phyloP scores from a whole-genome alignment of 2,797 vertebrate species.

The Strix occidentalis region DNA sequence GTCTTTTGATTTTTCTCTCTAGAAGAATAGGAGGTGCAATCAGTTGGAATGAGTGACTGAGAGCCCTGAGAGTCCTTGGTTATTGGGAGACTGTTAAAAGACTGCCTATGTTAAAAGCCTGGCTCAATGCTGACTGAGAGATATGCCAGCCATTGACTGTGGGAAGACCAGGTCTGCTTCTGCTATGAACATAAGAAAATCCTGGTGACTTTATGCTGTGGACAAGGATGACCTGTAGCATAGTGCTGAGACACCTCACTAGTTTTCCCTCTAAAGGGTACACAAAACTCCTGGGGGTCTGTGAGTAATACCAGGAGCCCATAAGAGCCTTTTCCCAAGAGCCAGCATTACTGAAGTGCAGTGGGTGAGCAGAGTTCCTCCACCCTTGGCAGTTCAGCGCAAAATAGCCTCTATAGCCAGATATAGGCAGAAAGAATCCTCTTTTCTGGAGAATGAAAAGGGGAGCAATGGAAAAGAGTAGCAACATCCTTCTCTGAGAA shows the following conservation, averaged over 20 bases:
- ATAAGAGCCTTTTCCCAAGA: neutral
- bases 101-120: neutral
- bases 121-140: neutral
- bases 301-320: neutral
- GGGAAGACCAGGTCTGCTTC: neutral
- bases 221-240: neutral
- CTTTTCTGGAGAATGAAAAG: neutral
- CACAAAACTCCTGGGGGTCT: neutral
- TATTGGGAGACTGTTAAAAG: neutral
- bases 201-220: neutral
- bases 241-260: neutral
- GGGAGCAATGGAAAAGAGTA: neutral
- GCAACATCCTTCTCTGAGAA: neutral
- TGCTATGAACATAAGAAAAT: neutral
- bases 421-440: neutral
- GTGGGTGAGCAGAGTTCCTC: neutral
- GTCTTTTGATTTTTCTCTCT: neutral
- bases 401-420: neutral
- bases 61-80: neutral
- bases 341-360: neutral
- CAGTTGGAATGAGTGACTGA: neutral
- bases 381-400: neutral
- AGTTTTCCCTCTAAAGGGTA: neutral
- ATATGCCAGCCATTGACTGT: neutral
- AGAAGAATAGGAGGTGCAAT: neutral